A percentile compares a stretch with the other conserved stretches of the same genome.
These are phyloP conservation scores for Neosilurus mollespiculum DNA, from an alignment of 2,797 vertebrate genomes.

Conservation along the genomic window DNA sequence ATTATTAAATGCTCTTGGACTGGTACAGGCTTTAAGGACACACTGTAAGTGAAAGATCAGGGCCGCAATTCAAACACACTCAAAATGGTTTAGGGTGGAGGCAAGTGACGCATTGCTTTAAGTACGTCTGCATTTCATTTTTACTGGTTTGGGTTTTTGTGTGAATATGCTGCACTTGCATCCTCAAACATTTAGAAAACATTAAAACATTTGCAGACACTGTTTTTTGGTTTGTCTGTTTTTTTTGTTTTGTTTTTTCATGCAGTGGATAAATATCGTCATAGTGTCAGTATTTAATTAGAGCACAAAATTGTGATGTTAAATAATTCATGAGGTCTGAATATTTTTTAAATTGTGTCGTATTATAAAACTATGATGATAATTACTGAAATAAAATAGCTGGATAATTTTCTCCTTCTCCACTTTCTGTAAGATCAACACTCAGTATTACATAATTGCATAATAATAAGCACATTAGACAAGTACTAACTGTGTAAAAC, in stretches of 20 bases:
- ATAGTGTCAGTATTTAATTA: constrained; percentile 4
- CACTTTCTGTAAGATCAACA: neutral
- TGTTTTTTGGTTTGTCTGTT: too few relatives aligned
- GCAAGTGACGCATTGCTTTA: too few relatives aligned
- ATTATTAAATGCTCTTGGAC: too few relatives aligned
- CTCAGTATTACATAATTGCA: neutral
- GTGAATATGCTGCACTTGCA: too few relatives aligned
- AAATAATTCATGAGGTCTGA: neutral
- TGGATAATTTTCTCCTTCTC: neutral
- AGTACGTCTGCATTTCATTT: too few relatives aligned
- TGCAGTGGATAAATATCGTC: neutral
- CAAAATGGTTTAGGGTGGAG: too few relatives aligned
- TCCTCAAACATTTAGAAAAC: too few relatives aligned
- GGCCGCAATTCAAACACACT: too few relatives aligned
- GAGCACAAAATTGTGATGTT: neutral
- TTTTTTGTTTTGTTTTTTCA: neutral
- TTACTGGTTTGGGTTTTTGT: too few relatives aligned
- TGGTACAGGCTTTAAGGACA: too few relatives aligned
- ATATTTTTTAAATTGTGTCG: neutral
- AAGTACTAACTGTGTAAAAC: neutral
- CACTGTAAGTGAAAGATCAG: too few relatives aligned
- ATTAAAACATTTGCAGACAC: too few relatives aligned
- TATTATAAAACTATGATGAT: neutral
- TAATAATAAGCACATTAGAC: neutral
- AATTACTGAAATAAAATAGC: neutral